Conservation (phyloP, 30 jellyfish, hydroid and myxozoan species). For the Turritopsis rubra region DNA sequence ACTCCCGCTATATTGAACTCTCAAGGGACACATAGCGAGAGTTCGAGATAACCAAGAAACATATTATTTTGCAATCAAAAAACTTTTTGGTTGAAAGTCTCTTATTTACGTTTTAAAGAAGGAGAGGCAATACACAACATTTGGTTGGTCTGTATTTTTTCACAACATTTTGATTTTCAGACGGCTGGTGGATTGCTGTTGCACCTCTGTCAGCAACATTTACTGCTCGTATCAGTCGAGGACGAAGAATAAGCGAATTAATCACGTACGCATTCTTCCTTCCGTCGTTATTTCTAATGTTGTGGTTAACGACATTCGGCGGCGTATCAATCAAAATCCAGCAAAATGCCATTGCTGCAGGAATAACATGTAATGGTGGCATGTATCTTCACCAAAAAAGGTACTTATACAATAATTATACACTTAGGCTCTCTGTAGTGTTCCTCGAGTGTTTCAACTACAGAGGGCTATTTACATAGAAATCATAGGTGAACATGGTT, state of each 20-base stretch:
- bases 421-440: too few species aligned
- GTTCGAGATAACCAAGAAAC: too few species aligned
- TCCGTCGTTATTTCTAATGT: background rate
- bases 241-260: background rate
- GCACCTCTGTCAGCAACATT: slow-evolving; percentile 15
- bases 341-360: background rate
- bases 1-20: too few species aligned
- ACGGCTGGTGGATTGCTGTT: slow-evolving; percentile 12
- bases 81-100: too few species aligned
- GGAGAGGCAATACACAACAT: too few species aligned
- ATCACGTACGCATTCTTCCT: background rate
- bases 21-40: too few species aligned
- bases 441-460: too few species aligned
- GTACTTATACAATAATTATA: background rate
- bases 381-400: background rate
- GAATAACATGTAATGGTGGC: background rate
- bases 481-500: too few species aligned
- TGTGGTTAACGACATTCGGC: slow-evolving; percentile 3
- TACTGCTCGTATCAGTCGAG: slow-evolving; percentile 6
- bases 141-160: background rate
- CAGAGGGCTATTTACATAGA: too few species aligned
- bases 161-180: too few species aligned
- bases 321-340: background rate
- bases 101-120: too few species aligned
- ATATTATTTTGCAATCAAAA: too few species aligned